Evolutionary conservation across 1,140 invertebrate genomes (phyloP).

Genomic region (Pemphigus obesinymphae): DNA sequence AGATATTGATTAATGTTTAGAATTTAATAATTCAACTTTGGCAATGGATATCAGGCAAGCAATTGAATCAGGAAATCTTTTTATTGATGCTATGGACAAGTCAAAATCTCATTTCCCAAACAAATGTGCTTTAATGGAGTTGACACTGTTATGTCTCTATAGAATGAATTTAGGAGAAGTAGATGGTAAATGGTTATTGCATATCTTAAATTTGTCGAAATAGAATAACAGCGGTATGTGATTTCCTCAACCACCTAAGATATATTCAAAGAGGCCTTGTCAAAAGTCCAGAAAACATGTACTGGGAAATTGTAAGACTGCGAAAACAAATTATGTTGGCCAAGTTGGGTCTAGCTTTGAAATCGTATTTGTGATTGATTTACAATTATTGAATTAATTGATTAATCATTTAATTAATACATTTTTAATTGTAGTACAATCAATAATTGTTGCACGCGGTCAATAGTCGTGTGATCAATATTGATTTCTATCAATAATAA

Average conservation of each 20-base stretch:
- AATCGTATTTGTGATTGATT: too few species aligned
- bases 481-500: too few species aligned
- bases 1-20: conserved; percentile 72
- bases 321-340: conserved; percentile 72
- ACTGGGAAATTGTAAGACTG: conserved; percentile 68
- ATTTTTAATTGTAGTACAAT: too few species aligned
- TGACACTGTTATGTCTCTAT: conserved; percentile 69
- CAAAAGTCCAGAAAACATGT: conserved; percentile 73
- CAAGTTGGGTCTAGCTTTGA: conserved; percentile 57
- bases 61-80: conserved; percentile 67
- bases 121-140: conserved; percentile 69
- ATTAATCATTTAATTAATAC: too few species aligned
- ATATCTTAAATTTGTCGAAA: conserved; percentile 79
- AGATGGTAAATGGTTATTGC: conserved; percentile 62
- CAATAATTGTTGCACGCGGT: too few species aligned
- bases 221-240: conserved; percentile 78
- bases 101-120: conserved; percentile 66
- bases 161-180: conserved; percentile 66
- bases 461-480: too few species aligned
- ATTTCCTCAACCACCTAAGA: conserved; percentile 77
- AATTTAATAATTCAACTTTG: conserved; percentile 65
- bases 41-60: conserved; percentile 54
- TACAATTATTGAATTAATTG: too few species aligned
- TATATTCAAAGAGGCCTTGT: conserved; percentile 79
- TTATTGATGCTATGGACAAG: conserved; percentile 72